Evolutionary conservation across 2,113 vertebrate genomes (phyloP).

Genomic region (Pomatostomus ruficeps): DNA sequence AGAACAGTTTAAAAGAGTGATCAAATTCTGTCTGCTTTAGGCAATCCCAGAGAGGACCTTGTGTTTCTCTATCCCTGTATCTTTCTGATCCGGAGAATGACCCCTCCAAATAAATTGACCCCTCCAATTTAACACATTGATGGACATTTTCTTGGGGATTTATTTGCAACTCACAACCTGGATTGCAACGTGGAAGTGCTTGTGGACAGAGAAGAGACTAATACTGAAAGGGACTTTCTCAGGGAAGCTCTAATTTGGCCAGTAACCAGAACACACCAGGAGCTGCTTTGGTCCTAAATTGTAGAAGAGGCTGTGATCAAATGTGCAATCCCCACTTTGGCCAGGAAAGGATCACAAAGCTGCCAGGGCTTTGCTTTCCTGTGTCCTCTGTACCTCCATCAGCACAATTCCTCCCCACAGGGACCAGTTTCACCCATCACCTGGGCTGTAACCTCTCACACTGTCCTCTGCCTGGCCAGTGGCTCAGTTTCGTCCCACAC

Average conservation of each 20-base stretch:
- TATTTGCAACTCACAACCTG: neutral
- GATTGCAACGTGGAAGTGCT: neutral
- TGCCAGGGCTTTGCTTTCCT: neutral
- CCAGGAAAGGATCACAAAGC: neutral
- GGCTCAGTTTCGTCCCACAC: neutral
- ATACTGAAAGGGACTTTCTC: neutral
- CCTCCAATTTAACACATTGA: neutral
- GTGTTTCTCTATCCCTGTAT: neutral
- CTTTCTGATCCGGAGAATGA: neutral
- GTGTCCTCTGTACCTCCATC: neutral
- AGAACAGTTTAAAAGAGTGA: neutral
- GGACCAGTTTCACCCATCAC: neutral
- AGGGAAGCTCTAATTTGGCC: neutral
- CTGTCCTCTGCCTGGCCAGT: neutral
- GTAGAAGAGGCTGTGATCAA: neutral
- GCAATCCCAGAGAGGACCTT: neutral
- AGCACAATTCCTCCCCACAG: neutral
- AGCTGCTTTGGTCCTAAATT: neutral
- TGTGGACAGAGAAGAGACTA: neutral
- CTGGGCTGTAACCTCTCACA: neutral
- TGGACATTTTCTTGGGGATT: neutral
- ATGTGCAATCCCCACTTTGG: neutral
- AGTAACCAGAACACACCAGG: accelerated
- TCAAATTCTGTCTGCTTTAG: neutral
- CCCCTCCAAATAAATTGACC: no score